These are phyloP conservation scores for Gymnoscopelus microlampas DNA, from an alignment of 2,797 vertebrate genomes.

Conservation along the genomic window DNA sequence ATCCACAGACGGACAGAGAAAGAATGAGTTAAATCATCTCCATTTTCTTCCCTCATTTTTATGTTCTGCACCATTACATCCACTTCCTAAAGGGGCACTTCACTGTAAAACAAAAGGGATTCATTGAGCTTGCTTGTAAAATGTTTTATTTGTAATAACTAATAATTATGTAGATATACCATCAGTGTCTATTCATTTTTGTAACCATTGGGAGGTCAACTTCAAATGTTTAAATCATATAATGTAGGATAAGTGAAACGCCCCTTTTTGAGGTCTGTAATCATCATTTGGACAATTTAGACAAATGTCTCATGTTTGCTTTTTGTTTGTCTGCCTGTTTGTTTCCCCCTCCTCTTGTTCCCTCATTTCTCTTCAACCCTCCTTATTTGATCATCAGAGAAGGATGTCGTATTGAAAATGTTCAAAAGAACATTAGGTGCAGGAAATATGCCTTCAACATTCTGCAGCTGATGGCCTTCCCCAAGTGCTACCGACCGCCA, in stretches of 20 bases:
- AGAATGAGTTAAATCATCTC: neutral
- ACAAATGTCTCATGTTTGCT: slow-evolving; percentile 43
- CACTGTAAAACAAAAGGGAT: neutral
- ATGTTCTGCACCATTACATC: neutral
- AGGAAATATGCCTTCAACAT: slow-evolving; percentile 99
- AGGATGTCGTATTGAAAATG: slow-evolving; percentile 99
- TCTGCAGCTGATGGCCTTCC: slow-evolving; percentile 98
- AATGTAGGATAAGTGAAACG: neutral
- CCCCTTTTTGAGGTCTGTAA: slow-evolving; percentile 1
- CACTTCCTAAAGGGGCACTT: slow-evolving; percentile 12
- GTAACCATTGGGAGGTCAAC: neutral
- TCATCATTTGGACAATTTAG: slow-evolving; percentile 17
- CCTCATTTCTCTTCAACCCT: slow-evolving; percentile 29
- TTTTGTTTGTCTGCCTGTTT: slow-evolving; percentile 29
- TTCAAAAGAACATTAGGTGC: slow-evolving; percentile 98
- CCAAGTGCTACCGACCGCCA: slow-evolving; percentile 96
- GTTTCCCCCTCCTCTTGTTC: slow-evolving; percentile 37
- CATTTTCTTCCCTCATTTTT: neutral
- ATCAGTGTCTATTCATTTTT: neutral
- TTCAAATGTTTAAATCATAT: too few species aligned
- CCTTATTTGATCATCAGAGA: slow-evolving; percentile 86
- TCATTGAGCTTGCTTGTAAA: neutral
- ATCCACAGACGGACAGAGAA: neutral
- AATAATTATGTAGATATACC: neutral
- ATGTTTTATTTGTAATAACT: neutral